Evolutionary conservation across 1,140 invertebrate genomes (phyloP), one percentile per base, ranked within the genome.

Genomic region (Drosophila mauritiana): DNA sequence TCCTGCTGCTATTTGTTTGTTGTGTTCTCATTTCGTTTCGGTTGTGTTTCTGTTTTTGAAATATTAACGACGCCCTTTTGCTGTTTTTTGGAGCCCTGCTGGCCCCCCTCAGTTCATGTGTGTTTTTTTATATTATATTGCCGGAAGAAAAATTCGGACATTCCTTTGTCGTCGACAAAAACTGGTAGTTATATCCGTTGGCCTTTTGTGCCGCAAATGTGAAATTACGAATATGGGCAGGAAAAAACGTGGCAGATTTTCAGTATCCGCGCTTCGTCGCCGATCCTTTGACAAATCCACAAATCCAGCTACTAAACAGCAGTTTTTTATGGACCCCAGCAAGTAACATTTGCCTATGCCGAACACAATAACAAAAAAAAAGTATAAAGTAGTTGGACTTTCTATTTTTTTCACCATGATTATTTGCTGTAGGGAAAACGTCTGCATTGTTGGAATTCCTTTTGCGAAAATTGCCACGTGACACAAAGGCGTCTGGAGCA

Each of bases 51-150:
- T 86, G 83, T 88, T 86, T 86, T 83, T 88, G 83, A 86, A 86
- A 86, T 86, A 86, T 88, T 86, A 86, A 86, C 83, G 79, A 86
- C 83, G 83, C 83, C 83, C 83, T 88, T 86, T 86, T 86, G 83
- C 75, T 86, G 83, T 86, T 86, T 73, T 80, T 75, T 53, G 52
- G 31, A 13, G 10, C 11, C 15, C n/a, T 39, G 10, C 7, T 12
- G 12, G 11, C n/a, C 20, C 42, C 36, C 15, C 31, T 53, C 55
- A 58, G 77, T 80, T 78, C 83, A 86, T 86, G 0, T 22, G 20
- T 22, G 20, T 22, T 22, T 22, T 20, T 22, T 22, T 22, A 17
- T 17, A 17, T 17, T 3, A 22, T 22, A 46, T 20, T 1, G 12
- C 1, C 4, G 3, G 1, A 17, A 0, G 6, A 15, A 2, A 37